Conservation (phyloP, 2,888 invertebrate genomes). For the Cheilosia grossa region DNA sequence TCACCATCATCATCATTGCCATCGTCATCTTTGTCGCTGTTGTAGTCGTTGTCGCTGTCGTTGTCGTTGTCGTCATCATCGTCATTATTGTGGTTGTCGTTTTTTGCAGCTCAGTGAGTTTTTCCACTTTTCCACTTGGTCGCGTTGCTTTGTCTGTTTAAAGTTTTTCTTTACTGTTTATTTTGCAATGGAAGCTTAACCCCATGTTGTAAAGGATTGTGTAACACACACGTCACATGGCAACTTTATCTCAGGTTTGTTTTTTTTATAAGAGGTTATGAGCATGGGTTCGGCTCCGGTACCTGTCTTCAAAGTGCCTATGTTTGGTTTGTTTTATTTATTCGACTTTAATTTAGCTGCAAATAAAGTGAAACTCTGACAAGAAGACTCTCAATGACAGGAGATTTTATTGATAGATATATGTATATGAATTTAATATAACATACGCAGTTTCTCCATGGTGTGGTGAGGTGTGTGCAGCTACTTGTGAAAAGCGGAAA, state of each 20-base stretch:
- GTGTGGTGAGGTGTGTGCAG: no score
- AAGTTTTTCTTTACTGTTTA: conserved; percentile 29
- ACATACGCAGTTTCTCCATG: background rate
- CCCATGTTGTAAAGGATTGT: conserved; percentile 58
- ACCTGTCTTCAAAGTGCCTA: conserved; percentile 31
- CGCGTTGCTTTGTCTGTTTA: conserved; percentile 66
- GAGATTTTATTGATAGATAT: background rate
- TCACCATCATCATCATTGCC: conserved; percentile 45
- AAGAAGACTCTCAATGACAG: conserved; percentile 8
- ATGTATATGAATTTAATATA: no score
- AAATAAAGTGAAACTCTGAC: conserved; percentile 9
- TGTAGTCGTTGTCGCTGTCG: background rate
- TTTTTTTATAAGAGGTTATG: background rate
- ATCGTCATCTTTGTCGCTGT: conserved; percentile 3
- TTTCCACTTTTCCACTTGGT: conserved; percentile 72
- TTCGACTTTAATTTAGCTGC: conserved; percentile 16
- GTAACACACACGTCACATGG: conserved; percentile 58
- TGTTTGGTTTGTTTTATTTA: conserved; percentile 32
- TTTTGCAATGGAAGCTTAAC: conserved; percentile 67
- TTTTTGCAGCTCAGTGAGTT: conserved; percentile 70
- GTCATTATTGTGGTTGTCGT: conserved; percentile 18
- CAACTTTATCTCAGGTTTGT: background rate
- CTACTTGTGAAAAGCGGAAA: no score
- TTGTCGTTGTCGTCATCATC: conserved; percentile 20
- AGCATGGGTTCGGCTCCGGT: conserved; percentile 28